Evolutionary conservation across 2,888 invertebrate species (phyloP).

Genomic region (Orchesella flavescens): DNA sequence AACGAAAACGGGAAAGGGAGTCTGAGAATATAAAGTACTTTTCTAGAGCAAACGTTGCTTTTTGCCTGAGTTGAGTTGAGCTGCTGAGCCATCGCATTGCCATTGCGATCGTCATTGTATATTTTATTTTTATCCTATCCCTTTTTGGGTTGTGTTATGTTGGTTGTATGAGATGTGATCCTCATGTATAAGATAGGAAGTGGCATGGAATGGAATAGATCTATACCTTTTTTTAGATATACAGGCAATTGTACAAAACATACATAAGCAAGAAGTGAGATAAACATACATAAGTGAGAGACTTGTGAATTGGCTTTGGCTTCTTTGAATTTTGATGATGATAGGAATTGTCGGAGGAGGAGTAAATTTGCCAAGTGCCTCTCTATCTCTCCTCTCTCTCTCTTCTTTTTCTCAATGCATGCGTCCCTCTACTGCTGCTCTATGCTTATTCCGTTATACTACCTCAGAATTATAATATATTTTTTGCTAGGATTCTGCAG

Average conservation of each 20-base stretch:
- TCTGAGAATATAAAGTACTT: conserved; percentile 51
- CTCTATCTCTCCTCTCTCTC: conserved; percentile 40
- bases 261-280: not conserved
- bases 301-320: conserved; percentile 60
- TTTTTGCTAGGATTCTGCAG: conserved; percentile 39
- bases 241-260: conserved; percentile 5
- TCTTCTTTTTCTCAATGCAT: conserved; percentile 22
- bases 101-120: too few species aligned
- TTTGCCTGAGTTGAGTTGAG: too few species aligned
- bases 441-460: conserved; percentile 4
- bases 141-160: too few species aligned
- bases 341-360: conserved; percentile 62
- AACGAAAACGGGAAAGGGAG: conserved; percentile 14
- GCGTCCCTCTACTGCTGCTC: too few species aligned
- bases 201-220: too few species aligned
- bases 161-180: too few species aligned
- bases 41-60: too few species aligned
- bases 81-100: too few species aligned
- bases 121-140: too few species aligned
- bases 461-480: conserved; percentile 40
- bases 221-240: too few species aligned
- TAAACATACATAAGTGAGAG: conserved; percentile 25
- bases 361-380: conserved; percentile 65
- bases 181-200: too few species aligned
- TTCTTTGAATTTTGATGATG: conserved; percentile 61